Conservation (phyloP, 23 tunicate genomes). For the Halocynthia aurantium region DNA sequence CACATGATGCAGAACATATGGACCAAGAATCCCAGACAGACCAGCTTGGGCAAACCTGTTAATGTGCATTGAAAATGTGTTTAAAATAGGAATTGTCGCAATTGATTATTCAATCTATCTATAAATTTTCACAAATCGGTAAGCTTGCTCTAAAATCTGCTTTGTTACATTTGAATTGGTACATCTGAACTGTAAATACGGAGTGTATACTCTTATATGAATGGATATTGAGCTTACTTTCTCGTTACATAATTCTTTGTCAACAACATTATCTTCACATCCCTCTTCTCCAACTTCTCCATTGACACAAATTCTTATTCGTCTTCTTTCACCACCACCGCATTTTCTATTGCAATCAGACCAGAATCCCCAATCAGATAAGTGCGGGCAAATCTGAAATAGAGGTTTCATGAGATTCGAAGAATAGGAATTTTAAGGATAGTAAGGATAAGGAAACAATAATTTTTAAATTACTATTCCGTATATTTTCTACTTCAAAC, state of each 20-base stretch:
- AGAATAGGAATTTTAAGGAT: too few species aligned
- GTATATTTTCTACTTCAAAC: too few species aligned
- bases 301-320: conserved; percentile 42
- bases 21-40: conserved; percentile 23
- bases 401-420: background rate
- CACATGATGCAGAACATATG: conserved; percentile 20
- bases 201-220: background rate
- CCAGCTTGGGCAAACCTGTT: conserved; percentile 68
- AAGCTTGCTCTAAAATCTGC: too few species aligned
- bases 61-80: conserved; percentile 7
- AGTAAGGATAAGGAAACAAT: too few species aligned
- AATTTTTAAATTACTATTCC: too few species aligned
- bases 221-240: conserved; percentile 27
- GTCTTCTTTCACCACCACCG: conserved; percentile 27
- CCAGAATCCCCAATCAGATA: conserved; percentile 63
- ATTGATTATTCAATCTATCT: too few species aligned
- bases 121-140: too few species aligned
- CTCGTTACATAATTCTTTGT: conserved; percentile 46
- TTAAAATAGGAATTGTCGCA: background rate
- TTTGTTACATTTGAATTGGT: too few species aligned
- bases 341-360: conserved; percentile 48
- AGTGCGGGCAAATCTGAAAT: conserved; percentile 43
- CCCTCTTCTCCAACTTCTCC: conserved; percentile 51
- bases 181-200: too few species aligned
- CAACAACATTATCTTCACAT: conserved; percentile 30